phyloP scores from a whole-genome alignment of 64 coral and sea anemone species.

The Stichodactyla helianthus region DNA sequence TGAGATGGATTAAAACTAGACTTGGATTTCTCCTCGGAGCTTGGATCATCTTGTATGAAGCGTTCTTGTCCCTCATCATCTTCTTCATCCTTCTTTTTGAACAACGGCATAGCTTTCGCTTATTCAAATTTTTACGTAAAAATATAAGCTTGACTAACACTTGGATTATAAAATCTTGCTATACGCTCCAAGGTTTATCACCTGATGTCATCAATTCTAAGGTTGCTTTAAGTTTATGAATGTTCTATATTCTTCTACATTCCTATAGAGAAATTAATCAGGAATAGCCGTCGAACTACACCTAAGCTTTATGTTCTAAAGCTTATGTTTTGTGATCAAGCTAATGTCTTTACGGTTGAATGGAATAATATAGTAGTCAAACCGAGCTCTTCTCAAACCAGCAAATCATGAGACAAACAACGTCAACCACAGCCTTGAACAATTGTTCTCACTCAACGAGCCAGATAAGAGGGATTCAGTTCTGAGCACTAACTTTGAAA shows the following conservation, averaged over 20 bases:
- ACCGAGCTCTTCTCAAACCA: background rate
- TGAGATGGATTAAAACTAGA: background rate
- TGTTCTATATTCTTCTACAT: background rate
- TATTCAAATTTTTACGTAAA: background rate
- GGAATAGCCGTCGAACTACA: background rate
- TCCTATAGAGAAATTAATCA: background rate
- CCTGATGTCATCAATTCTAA: background rate
- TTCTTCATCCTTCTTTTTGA: constrained; percentile 43
- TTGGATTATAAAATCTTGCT: background rate
- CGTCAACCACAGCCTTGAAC: background rate
- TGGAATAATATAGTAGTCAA: background rate
- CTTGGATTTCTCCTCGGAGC: background rate
- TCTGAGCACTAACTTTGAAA: background rate
- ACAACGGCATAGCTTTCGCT: background rate
- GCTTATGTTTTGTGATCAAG: background rate
- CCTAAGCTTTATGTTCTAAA: background rate
- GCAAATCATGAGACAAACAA: background rate
- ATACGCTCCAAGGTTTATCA: background rate
- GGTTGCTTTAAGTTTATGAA: background rate
- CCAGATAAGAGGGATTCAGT: background rate
- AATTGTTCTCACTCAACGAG: background rate
- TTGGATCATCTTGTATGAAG: background rate
- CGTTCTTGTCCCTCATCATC: background rate
- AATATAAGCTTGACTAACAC: background rate
- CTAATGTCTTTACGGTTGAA: background rate